Conservation (phyloP, 2,888 invertebrate species). For the Tipula unca region DNA sequence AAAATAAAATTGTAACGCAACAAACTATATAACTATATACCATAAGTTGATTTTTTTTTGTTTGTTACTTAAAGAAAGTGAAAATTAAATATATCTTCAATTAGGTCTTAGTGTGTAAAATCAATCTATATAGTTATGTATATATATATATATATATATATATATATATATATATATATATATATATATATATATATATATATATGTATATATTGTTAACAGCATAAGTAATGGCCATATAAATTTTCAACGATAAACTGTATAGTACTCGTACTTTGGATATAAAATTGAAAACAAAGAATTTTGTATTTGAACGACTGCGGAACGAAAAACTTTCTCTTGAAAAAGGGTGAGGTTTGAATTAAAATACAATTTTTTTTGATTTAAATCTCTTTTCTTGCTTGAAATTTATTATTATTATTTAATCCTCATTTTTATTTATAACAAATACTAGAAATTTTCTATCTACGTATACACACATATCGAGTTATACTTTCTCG, state of each 20-base stretch:
- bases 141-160: too few relatives aligned
- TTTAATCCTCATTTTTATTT: conserved; percentile 8
- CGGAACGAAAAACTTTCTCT: not conserved
- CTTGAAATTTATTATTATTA: not conserved
- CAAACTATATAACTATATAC: too few relatives aligned
- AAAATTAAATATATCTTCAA: not conserved
- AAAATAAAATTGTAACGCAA: not conserved
- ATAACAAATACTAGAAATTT: not conserved
- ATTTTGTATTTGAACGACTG: not conserved
- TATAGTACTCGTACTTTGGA: not conserved
- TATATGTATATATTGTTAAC: not conserved
- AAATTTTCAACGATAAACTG: not conserved
- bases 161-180: too few relatives aligned
- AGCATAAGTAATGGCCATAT: not conserved
- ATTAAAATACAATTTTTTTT: not conserved
- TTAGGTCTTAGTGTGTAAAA: not conserved
- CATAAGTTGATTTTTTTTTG: not conserved
- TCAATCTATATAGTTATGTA: not conserved
- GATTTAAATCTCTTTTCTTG: not conserved
- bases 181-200: too few relatives aligned
- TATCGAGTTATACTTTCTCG: not conserved
- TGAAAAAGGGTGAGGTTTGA: not conserved
- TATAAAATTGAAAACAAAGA: not conserved
- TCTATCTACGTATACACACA: too few relatives aligned
- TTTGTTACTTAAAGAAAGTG: not conserved